A percentile compares a stretch with the other conserved stretches of the same genome.
Evolutionary conservation across 1,140 invertebrate genomes (phyloP).

Genomic region (Venustaconcha ellipsiformis): DNA sequence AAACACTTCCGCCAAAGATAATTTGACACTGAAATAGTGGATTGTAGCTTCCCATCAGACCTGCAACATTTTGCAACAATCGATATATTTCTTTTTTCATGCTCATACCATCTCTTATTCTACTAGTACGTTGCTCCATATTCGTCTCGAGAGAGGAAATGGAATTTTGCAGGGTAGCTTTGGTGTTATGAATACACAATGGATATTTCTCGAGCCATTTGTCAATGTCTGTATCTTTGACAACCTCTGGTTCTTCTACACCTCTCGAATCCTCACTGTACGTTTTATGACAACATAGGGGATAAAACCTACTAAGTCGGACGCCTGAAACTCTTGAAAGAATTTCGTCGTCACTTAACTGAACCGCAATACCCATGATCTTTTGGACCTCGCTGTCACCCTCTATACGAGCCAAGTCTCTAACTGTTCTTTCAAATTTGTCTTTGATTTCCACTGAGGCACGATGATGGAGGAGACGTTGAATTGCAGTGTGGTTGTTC

Average conservation of each 20-base stretch:
- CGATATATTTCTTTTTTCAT: neutral
- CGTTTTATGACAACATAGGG: neutral
- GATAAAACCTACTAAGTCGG: neutral
- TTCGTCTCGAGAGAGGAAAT: neutral
- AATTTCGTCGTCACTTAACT: neutral
- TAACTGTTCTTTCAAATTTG: conserved; percentile 1
- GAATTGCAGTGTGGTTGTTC: conserved; percentile 1
- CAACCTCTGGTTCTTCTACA: neutral
- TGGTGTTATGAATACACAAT: conserved; percentile 3
- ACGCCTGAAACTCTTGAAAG: neutral
- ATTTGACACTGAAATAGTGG: conserved; percentile 3
- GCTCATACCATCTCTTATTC: neutral
- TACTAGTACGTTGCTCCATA: neutral
- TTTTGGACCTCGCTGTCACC: neutral
- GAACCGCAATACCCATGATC: neutral
- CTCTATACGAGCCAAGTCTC: neutral
- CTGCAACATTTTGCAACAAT: neutral
- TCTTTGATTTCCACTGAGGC: neutral
- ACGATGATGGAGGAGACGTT: neutral
- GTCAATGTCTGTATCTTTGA: neutral
- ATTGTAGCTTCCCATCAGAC: neutral
- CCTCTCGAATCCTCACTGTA: no score
- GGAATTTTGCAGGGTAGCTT: neutral
- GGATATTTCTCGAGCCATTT: neutral
- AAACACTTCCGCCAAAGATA: neutral